Conservation (phyloP, 2,797 vertebrate species). For the Tokudaia muenninki region DNA sequence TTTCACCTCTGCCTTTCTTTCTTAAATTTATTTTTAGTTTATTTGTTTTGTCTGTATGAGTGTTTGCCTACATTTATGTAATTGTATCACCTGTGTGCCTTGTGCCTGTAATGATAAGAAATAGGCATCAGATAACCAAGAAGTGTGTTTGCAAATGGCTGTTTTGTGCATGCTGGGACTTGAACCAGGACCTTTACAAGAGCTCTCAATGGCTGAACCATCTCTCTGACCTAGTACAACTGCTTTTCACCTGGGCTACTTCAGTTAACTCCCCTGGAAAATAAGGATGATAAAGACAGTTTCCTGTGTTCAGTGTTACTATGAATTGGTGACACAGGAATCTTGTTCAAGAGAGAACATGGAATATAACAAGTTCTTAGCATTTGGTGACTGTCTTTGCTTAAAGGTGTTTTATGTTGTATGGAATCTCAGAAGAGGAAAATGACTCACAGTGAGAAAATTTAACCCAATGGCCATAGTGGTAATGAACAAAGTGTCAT, state of each 20-base stretch:
- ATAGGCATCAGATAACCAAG: neutral
- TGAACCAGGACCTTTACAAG: too few species aligned
- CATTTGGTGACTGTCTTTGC: neutral
- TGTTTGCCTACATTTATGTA: neutral
- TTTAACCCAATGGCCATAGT: neutral
- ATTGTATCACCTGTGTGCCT: neutral
- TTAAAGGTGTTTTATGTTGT: neutral
- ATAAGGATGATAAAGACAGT: neutral
- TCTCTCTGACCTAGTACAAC: neutral
- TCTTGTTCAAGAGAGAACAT: neutral
- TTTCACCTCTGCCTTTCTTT: neutral
- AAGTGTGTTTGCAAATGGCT: neutral
- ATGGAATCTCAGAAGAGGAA: neutral
- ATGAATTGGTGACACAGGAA: neutral
- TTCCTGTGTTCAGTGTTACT: neutral
- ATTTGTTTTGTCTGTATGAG: neutral
- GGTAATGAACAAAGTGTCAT: too few species aligned
- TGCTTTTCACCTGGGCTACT: constrained; percentile 46
- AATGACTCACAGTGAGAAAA: neutral
- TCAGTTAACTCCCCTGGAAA: constrained; percentile 48
- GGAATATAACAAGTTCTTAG: neutral
- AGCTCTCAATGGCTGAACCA: neutral
- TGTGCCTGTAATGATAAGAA: too few species aligned
- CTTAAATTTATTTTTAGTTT: neutral
- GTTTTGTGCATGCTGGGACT: neutral